Evolutionary conservation across 2,888 invertebrate species (phyloP), one percentile per base, ranked within the genome.

Genomic region (Laothoe populi): DNA sequence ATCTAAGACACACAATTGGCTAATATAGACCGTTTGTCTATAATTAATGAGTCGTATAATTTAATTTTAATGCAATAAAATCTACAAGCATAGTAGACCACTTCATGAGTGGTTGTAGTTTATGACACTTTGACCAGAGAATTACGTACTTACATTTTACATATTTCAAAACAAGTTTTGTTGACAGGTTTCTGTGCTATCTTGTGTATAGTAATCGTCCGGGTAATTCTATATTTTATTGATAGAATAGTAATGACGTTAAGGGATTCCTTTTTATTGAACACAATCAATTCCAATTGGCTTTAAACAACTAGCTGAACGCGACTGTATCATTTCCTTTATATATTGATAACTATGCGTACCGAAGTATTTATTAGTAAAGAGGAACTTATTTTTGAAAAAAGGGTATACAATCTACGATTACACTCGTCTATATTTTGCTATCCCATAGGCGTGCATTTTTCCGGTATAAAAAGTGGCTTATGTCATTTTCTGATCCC

Each of bases 131-230:
- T 59, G 63, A 64, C 63, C 64, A 66, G 57, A 62, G 67, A 70
- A 73, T 63, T 63, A 66, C 68, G 70, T 70, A 70, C 70, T 66
- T 66, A 70, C 66, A 62, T 62, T 69, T 66, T 66, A 70, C 66
- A 62, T 62, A 66, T 69, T 57, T 53, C 23, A 63, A 72, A 80
- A 80, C 81, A 68, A 74, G 79, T 78, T 77, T 66, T 58, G 65
- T 73, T 75, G 71, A 72, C 74, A 74, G 70, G 73, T 78, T 76
- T 74, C 66, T 67, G 63, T 67, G 64, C 68, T 70, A 72, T 73
- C 69, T 69, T 62, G 63, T 60, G 64, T 42, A 44, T 61, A 53
- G 58, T 67, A 65, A 67, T 65, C 67, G 60, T 40, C 59, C 26
- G 21, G 63, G 68, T 66, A 49, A 67, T 70, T 65, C 64, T 65